Evolutionary conservation across 2,113 vertebrate species (phyloP), one percentile per base, ranked within the genome.

Genomic region (Tricholaema leucomelas): DNA sequence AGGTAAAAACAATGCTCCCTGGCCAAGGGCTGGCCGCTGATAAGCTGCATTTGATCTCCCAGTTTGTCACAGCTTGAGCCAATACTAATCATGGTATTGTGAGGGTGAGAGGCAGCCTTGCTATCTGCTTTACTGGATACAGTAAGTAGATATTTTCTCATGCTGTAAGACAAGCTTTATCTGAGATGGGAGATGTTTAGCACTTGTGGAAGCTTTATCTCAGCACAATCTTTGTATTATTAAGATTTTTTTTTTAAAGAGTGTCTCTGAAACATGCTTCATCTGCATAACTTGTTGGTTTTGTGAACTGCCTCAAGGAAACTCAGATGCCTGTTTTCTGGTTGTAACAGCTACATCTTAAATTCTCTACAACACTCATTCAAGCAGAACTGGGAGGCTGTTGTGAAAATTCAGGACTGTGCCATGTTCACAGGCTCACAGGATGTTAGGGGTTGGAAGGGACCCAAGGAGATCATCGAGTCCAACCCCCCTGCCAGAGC

Each of bases 241-340:
- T 10, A 11, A 81, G 46, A 50, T 48, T 40, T 40, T 40, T 40
- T 40, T 40, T 40, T 15, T 15, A 40, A 50, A 33, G 17, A 55
- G n/a, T 11, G 24, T 4, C 0, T 72, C 25, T 76, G n/a, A 75
- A 94, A 81, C 8, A 7, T 27, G 31, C 46, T 31, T 75, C 16
- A n/a, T 71, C 42, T 75, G 65, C 44, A 78, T 25, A 90, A 72
- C 4, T 71, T 71, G 30, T 18, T 25, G 44, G 84, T 83, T 65
- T 65, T 69, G 24, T 74, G 40, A 69, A 94, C 81, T 55, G 74
- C 28, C 31, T 90, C 44, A 85, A 83, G 54, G 58, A 91, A 92
- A 52, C n/a, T 67, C 10, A 59, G 48, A 31, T 81, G 4, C 64
- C 17, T 50, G 42, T 7, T 30, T 69, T 30, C 63, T 64, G 2